A percentile compares a stretch with the other conserved stretches of the same genome.
Evolutionary conservation across 2,797 vertebrate genomes (phyloP).

Genomic region (Trichosurus vulpecula): DNA sequence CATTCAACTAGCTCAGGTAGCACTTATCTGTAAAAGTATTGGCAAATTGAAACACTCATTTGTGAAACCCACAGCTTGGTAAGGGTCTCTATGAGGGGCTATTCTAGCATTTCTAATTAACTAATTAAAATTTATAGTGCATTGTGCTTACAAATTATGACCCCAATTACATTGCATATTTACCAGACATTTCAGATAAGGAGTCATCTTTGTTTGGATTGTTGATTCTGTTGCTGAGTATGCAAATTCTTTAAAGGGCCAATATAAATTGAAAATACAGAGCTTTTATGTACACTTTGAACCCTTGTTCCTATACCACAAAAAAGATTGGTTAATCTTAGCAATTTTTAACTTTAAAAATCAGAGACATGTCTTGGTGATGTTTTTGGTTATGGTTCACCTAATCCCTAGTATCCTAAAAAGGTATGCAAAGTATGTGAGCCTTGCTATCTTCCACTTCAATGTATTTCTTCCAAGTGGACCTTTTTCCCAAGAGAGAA

Average conservation of each 20-base stretch:
- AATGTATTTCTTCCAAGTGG: conserved; percentile 21
- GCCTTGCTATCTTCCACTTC: not conserved
- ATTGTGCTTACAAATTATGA: conserved; percentile 13
- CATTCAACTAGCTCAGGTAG: not conserved
- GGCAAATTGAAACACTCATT: conserved; percentile 8
- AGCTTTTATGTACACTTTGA: not conserved
- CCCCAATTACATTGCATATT: not conserved
- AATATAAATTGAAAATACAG: not conserved
- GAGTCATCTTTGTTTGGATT: not conserved
- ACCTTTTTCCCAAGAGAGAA: conserved; percentile 35
- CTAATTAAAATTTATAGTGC: conserved; percentile 30
- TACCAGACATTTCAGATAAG: not conserved
- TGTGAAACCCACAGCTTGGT: conserved; percentile 31
- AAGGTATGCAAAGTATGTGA: conserved; percentile 11
- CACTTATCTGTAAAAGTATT: not conserved
- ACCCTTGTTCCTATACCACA: not conserved
- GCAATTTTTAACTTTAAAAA: not conserved
- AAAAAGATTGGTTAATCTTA: not conserved
- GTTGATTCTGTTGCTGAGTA: not conserved
- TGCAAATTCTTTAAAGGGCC: not conserved
- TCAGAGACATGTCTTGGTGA: conserved; percentile 13
- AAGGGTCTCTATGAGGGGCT: not conserved
- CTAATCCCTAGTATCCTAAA: conserved; percentile 20
- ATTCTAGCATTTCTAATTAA: not conserved
- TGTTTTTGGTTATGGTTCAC: conserved; percentile 38